These are phyloP conservation scores for Danio aesculapii DNA, from an alignment of 2,797 vertebrate species.

Conservation along the genomic window DNA sequence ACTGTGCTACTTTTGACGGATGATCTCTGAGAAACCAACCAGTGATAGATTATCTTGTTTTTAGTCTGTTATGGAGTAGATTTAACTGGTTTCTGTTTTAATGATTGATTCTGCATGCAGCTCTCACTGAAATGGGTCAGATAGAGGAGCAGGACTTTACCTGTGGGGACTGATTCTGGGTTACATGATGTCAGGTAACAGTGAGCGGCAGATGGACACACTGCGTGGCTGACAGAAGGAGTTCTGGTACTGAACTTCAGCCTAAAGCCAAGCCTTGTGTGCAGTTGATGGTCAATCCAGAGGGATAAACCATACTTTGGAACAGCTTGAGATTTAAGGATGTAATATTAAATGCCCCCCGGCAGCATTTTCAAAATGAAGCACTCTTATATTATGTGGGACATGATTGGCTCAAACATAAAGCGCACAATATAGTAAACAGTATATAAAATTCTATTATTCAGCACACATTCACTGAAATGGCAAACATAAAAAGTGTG, in stretches of 20 bases:
- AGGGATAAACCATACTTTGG: conserved; percentile 21
- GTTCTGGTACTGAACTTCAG: neutral
- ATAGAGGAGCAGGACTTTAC: conserved; percentile 1
- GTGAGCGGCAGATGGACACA: conserved; percentile 19
- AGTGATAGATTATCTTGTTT: conserved; percentile 1
- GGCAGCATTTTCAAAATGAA: neutral
- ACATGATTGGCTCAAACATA: neutral
- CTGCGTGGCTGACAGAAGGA: neutral
- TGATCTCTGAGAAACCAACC: conserved; percentile 20
- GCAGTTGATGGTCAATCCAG: neutral
- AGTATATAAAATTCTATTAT: neutral
- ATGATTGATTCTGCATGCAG: neutral
- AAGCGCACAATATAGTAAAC: neutral
- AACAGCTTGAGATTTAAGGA: conserved; percentile 17
- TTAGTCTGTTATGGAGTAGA: conserved; percentile 24
- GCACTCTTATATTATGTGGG: neutral
- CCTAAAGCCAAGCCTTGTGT: conserved; percentile 16
- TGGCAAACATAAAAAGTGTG: neutral
- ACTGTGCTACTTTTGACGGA: too few relatives aligned
- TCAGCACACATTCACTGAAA: neutral
- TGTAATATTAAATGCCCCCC: conserved; percentile 5
- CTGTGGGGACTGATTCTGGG: conserved; percentile 15
- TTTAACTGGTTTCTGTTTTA: conserved; percentile 32
- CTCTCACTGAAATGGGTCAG: conserved; percentile 2
- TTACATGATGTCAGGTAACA: conserved; percentile 32